Evolutionary conservation across 2,797 vertebrate species (phyloP).

Genomic region (Uromys caudimaculatus): DNA sequence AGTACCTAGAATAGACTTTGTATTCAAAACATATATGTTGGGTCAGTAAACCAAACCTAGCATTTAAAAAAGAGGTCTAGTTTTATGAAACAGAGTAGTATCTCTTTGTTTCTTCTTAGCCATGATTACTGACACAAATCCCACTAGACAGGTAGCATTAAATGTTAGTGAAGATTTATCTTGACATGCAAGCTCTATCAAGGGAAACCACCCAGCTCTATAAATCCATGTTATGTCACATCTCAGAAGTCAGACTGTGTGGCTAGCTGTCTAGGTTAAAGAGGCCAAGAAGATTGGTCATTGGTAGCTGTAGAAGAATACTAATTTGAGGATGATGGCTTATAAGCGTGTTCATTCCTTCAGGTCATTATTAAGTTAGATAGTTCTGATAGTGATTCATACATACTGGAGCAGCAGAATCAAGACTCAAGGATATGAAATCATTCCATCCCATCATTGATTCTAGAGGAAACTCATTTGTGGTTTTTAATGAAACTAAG

Average conservation of each 20-base stretch:
- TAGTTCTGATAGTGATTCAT: background rate
- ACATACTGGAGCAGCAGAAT: conserved; percentile 19
- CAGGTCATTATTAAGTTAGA: background rate
- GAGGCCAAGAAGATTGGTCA: conserved; percentile 4
- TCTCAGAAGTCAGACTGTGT: conserved; percentile 16
- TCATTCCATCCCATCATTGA: background rate
- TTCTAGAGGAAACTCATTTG: conserved; percentile 19
- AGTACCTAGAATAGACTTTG: background rate
- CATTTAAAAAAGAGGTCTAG: background rate
- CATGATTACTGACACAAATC: background rate
- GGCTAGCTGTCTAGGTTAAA: conserved; percentile 53
- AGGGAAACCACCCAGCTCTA: conserved; percentile 25
- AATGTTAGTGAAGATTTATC: conserved; percentile 29
- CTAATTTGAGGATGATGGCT: background rate
- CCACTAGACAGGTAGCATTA: conserved; percentile 1
- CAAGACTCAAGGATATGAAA: background rate
- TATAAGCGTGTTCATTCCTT: background rate
- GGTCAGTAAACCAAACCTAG: background rate
- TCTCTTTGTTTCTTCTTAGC: conserved; percentile 46
- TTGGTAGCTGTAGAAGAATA: conserved; percentile 40
- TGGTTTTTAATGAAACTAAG: conserved; percentile 34
- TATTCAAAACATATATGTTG: background rate
- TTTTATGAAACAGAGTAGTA: conserved; percentile 36
- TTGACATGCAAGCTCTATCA: conserved; percentile 14
- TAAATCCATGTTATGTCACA: background rate